Base-by-base conservation (phyloP, 2,797 vertebrate species). In the Anableps anableps region DNA sequence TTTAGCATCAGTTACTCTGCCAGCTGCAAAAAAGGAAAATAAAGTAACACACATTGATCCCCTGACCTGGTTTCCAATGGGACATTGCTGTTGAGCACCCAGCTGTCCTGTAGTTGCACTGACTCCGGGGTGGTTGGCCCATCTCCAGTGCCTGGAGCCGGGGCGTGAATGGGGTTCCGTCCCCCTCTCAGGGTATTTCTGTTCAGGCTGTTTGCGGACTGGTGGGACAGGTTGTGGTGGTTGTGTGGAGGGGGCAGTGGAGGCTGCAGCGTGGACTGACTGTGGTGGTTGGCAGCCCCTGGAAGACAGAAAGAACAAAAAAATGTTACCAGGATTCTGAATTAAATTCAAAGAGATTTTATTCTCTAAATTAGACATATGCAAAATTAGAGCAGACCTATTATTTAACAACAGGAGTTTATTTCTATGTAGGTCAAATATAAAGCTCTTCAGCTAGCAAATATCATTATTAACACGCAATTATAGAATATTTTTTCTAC, bases 201-300 rank as follows among this genome's bases (percentile, higher is more conserved):
- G 94, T 99, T 99, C 92, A 99, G 97, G 82, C 98, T 99, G 96
- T 99, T 99, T 93, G 98, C 98, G 0, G 98, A 99, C 79, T 99
- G 98, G 87, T 99, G 98, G 55, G 98, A 98, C 85, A 99, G 92
- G 0, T 97, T 97, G 90, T 99, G 98, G 95, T 98, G 97, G 95
- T 99, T 98, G 92, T 98, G 98, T 3, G 98, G 97, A 26, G 98
- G 98, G 17, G 98, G 98, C 85, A 98, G 96, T 16, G 98, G 98
- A 0, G 98, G 97, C 91, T 97, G 94, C 94, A 99, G 95, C 0
- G 98, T 99, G 11, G 98, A 97, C 95, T 99, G 98, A 93, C 97
- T 98, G 96, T 99, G 98, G 88, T 99, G 98, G 88, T 99, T 99
- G 74, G 97, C 95, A 89, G 97, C 97, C 85, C 98, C 98, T 99